Evolutionary conservation across 2,113 vertebrate genomes (phyloP).

Genomic region (Miniopterus natalensis): DNA sequence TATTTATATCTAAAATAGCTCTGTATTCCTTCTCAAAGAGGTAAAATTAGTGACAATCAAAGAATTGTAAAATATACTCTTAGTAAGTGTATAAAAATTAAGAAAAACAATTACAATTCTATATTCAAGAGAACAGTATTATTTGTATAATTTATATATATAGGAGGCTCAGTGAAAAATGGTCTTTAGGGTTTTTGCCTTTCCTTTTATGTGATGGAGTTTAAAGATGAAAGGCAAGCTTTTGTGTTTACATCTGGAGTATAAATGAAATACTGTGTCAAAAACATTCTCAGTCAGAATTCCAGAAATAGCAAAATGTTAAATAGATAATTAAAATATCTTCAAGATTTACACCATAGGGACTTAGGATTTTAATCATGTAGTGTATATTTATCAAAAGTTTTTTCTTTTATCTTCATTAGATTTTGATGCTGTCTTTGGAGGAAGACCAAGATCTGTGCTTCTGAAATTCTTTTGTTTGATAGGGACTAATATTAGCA

Average conservation of each 20-base stretch:
- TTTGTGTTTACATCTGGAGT: slow-evolving; percentile 89
- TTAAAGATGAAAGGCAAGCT: slow-evolving; percentile 87
- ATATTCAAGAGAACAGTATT: slow-evolving; percentile 55
- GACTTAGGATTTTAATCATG: slow-evolving; percentile 88
- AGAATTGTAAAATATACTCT: slow-evolving; percentile 27
- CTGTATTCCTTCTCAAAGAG: not conserved
- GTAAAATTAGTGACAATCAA: not conserved
- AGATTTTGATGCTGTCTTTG: slow-evolving; percentile 86
- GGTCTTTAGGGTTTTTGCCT: slow-evolving; percentile 78
- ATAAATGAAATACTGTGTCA: slow-evolving; percentile 88
- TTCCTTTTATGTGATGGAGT: slow-evolving; percentile 85
- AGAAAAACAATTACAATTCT: slow-evolving; percentile 9
- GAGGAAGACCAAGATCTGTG: slow-evolving; percentile 79
- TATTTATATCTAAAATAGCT: not conserved
- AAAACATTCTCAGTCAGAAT: slow-evolving; percentile 87
- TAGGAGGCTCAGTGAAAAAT: slow-evolving; percentile 68
- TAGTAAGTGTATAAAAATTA: not conserved
- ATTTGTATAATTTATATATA: slow-evolving; percentile 66
- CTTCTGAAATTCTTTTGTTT: slow-evolving; percentile 75
- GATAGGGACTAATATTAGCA: slow-evolving; percentile 71
- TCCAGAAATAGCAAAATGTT: slow-evolving; percentile 89
- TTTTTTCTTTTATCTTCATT: slow-evolving; percentile 87
- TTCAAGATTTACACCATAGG: slow-evolving; percentile 88
- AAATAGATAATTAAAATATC: slow-evolving; percentile 90
- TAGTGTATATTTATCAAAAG: slow-evolving; percentile 87